A percentile compares a stretch with the other conserved stretches of the same genome.
phyloP scores from a whole-genome alignment of 2,797 vertebrate species.

The Acipenser ruthenus region DNA sequence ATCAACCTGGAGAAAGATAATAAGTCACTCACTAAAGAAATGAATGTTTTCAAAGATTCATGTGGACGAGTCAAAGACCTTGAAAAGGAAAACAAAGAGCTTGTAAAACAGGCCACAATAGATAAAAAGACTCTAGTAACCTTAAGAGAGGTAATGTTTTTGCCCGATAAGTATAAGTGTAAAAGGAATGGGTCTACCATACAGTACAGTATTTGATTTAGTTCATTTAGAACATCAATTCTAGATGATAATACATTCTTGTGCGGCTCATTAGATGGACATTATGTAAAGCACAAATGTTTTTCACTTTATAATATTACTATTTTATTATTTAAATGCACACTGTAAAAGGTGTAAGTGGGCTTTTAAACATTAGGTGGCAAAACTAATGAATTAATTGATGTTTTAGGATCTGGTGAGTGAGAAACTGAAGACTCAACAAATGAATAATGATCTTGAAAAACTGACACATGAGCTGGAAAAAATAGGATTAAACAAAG shows the following conservation, averaged over 20 bases:
- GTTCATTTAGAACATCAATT: background rate
- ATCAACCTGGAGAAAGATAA: conserved; percentile 86
- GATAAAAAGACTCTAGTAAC: conserved; percentile 90
- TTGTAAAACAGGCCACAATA: conserved; percentile 83
- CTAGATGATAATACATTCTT: background rate
- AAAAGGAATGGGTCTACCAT: too few relatives aligned
- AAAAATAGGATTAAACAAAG: conserved; percentile 95
- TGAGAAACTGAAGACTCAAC: conserved; percentile 89
- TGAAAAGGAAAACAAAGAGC: conserved; percentile 89
- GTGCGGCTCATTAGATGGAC: background rate
- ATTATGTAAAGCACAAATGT: background rate
- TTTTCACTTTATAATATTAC: background rate
- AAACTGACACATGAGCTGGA: conserved; percentile 93
- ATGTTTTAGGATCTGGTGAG: conserved; percentile 81
- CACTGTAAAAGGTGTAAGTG: too few relatives aligned
- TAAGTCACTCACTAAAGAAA: conserved; percentile 82
- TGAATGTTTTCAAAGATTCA: conserved; percentile 80
- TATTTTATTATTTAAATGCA: too few relatives aligned
- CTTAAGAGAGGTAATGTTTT: conserved; percentile 76
- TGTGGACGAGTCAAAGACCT: conserved; percentile 81
- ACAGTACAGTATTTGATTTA: background rate
- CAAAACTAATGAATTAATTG: background rate
- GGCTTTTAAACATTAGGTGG: background rate
- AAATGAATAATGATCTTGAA: conserved; percentile 94
- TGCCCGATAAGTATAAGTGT: too few relatives aligned